Conservation (phyloP, 2,888 invertebrate genomes). For the Zonitis immaculata region DNA sequence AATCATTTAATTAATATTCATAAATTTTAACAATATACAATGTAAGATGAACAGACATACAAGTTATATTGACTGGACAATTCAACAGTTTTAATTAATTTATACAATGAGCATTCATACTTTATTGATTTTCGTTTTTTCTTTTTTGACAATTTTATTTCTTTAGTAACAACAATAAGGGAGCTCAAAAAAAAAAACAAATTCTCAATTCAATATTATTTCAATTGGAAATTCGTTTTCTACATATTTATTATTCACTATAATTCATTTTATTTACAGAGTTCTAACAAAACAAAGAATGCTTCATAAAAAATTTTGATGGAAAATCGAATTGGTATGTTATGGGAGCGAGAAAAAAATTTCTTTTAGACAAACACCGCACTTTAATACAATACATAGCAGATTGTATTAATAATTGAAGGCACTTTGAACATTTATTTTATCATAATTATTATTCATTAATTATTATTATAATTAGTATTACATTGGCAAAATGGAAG, state of each 20-base stretch:
- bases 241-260: constrained; percentile 10
- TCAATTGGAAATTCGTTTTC: not conserved
- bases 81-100: constrained; percentile 45
- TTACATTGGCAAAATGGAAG: constrained; percentile 50
- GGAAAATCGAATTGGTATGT: too few species aligned
- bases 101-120: constrained; percentile 46
- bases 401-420: constrained; percentile 45
- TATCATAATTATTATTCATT: constrained; percentile 17
- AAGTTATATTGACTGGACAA: constrained; percentile 50
- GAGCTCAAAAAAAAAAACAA: constrained; percentile 16
- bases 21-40: constrained; percentile 49
- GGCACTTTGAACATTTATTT: constrained; percentile 48
- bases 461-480: constrained; percentile 8
- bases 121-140: constrained; percentile 16
- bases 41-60: constrained; percentile 50
- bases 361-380: constrained; percentile 15
- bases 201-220: constrained; percentile 11
- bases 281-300: too few species aligned
- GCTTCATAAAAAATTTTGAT: too few species aligned
- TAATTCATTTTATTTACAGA: constrained; percentile 1
- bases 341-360: too few species aligned
- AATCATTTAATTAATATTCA: constrained; percentile 42
- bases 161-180: constrained; percentile 22
- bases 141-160: too few species aligned
- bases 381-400: constrained; percentile 33